Evolutionary conservation across 2,797 vertebrate genomes (phyloP), one percentile per base, ranked within the genome.

Genomic region (Platyrinchus mystaceus): DNA sequence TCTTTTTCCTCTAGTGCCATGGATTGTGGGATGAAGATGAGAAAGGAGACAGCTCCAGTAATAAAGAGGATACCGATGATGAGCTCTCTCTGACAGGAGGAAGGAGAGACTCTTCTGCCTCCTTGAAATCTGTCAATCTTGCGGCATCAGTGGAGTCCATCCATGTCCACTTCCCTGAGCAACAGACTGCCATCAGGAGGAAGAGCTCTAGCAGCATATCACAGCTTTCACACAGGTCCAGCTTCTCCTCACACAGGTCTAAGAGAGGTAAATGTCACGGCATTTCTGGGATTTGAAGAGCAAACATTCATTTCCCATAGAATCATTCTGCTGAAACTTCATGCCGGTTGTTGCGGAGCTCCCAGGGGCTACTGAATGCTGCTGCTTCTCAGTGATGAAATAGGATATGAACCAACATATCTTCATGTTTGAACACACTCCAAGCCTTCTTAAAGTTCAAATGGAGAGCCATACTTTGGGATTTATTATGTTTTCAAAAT

Each of bases 11-110:
- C 71, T 89, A 99, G 99, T 99, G 99, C 78, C 99, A 99, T 4
- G 99, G 99, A 41, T 95, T 99, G 46, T 99, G 99, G 99, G 99
- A 99, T 58, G 99, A 99, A 59, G 99, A 99, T 1, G 98, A 99
- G 75, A 97, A 98, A 70, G 98, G 79, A 20, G 98, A 97, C 59
- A 98, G 91, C 39, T 97, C 90, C 66, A 96, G 96, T 4, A 96
- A 95, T 70, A 98, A 97, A 91, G 98, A 98, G 1, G 98, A 98
- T 68, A 98, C 98, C 3, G 98, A 99, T 78, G 99, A 99, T 2
- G 99, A 99, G 37, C 97, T 98, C 2, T 98, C 98, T 7, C 56
- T 98, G 26, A 49, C 95, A 50, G 97, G 71, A 2, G 97, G 98
- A 90, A 97, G 98, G 71, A 98, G 98, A 70, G 98, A 97, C 76